These are phyloP conservation scores for Deilephila porcellus DNA, from an alignment of 2,888 invertebrate species.

Conservation along the genomic window DNA sequence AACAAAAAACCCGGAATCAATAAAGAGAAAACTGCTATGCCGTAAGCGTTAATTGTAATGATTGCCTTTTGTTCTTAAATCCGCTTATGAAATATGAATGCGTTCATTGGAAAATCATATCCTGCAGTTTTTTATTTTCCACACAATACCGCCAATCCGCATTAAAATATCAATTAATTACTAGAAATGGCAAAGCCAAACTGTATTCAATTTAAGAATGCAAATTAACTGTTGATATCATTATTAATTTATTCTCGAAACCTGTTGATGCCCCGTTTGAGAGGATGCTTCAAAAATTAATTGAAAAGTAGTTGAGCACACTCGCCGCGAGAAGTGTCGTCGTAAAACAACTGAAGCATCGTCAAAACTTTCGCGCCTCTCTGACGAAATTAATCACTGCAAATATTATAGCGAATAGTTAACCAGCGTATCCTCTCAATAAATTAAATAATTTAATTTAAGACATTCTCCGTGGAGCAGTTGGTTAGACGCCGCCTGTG, in stretches of 20 bases:
- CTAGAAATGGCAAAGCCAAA: background rate
- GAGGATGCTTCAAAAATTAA: constrained; percentile 25
- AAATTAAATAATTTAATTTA: no score
- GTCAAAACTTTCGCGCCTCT: constrained; percentile 26
- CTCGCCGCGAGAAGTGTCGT: constrained; percentile 23
- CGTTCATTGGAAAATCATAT: no score
- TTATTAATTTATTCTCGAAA: constrained; percentile 24
- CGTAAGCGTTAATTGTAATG: no score
- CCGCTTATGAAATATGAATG: no score
- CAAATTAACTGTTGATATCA: background rate
- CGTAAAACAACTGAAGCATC: constrained; percentile 26
- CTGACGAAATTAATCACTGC: constrained; percentile 3
- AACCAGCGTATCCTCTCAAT: background rate
- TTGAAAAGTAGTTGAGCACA: constrained; percentile 28
- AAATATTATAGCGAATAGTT: constrained; percentile 1
- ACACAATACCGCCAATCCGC: background rate
- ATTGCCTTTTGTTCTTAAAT: no score
- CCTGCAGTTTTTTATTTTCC: no score
- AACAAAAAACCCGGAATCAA: no score
- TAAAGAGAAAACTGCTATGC: no score
- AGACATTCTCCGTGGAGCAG: no score
- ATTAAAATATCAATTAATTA: background rate
- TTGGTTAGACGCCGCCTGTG: no score
- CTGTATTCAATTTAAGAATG: background rate
- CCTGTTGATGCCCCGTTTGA: constrained; percentile 26